phyloP scores from a whole-genome alignment of 1,140 invertebrate species.

The Camponotus pennsylvanicus region DNA sequence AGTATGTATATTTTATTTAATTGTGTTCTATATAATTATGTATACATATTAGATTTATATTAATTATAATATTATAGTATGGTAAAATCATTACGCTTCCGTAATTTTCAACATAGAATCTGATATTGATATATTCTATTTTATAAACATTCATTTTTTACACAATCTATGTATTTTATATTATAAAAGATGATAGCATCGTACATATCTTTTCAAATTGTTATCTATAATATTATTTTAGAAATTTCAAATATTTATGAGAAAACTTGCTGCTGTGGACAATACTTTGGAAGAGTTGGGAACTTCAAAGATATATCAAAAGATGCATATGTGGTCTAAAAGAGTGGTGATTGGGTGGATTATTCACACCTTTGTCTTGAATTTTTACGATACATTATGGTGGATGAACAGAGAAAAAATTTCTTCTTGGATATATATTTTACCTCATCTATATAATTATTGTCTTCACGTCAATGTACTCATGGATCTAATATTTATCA shows the following conservation, averaged over 20 bases:
- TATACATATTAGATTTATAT: conserved; percentile 3
- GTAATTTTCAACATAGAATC: too few relatives aligned
- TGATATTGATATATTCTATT: too few relatives aligned
- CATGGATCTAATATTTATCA: not conserved
- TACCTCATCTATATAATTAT: not conserved
- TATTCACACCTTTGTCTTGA: not conserved
- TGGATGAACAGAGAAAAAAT: not conserved
- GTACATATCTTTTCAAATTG: not conserved
- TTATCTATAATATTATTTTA: not conserved
- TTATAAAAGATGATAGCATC: not conserved
- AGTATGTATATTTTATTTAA: not conserved
- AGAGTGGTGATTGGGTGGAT: not conserved
- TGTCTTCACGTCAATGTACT: not conserved
- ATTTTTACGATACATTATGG: not conserved
- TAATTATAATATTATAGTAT: not conserved
- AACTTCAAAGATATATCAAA: not conserved
- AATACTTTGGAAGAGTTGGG: conserved; percentile 1
- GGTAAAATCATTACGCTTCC: not conserved
- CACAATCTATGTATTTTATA: not conserved
- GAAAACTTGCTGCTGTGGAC: conserved; percentile 17
- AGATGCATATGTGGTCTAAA: conserved; percentile 14
- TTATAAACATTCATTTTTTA: too few relatives aligned
- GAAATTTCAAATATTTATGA: conserved; percentile 11
- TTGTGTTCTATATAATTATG: not conserved
- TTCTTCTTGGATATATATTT: not conserved